Base-by-base conservation (phyloP, 2,113 vertebrate genomes). In the Scatophagus argus region DNA sequence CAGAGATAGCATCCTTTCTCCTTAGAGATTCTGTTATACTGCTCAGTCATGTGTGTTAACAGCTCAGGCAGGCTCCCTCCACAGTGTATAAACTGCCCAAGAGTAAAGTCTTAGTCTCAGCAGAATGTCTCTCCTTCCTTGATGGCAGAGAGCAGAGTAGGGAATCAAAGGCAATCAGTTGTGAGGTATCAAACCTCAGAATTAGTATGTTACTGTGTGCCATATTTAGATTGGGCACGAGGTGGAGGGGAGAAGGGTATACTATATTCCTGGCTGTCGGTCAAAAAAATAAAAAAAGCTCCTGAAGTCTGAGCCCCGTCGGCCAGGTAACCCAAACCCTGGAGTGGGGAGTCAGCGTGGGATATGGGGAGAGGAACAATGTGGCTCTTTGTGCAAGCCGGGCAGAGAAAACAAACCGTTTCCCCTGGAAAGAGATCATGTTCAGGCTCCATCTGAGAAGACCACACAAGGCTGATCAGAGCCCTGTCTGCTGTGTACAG, bases 401-500 rank as follows among this genome's bases (percentile, higher is more conserved):
- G 85, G 92, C 87, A 90, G 87, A 77, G 91, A 93, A 94, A 94
- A 93, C 91, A 94, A 94, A 92, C 91, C 86, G 82, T 91, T 93
- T 94, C 91, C 92, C 93, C 92, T 91, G 84, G 91, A 94, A 94
- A 94, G 93, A 92, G 93, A 93, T 94, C 93, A 82, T 86, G 91
- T 94, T 94, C 91, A 77, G 91, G 66, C 92, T 92, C 91, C 90
- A 92, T 92, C 89, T 88, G 91, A 93, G 93, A 89, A 92, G 92
- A 92, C 92, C 93, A 93, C 93, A 93, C 93, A 93, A 88, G 93
- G 92, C 90, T 91, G 90, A 88, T 91, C 89, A 65, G 83, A 87
- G 85, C 77, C 69, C 46, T 90, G 89, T 90, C 92, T 92, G 85
- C 90, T 86, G 88, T 77, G 68, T 55, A 79, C 64, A 70, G 83